These are phyloP conservation scores for Ameiurus melas DNA, from an alignment of 2,113 vertebrate species.

Conservation along the genomic window DNA sequence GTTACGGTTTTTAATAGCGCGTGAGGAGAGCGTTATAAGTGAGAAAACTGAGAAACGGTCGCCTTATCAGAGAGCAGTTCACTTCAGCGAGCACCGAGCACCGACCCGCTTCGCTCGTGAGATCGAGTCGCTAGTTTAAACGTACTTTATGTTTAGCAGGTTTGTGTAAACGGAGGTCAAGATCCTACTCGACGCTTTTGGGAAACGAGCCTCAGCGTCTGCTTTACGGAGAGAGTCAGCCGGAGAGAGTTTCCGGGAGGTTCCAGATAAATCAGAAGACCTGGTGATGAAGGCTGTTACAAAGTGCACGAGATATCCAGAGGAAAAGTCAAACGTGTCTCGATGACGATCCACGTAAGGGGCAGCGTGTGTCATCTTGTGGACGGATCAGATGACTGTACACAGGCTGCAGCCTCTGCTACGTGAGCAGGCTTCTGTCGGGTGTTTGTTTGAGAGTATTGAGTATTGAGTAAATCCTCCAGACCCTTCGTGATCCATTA, in stretches of 20 bases:
- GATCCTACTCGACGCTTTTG: background rate
- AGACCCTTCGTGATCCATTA: conserved; percentile 44
- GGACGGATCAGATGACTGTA: background rate
- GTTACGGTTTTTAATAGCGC: background rate
- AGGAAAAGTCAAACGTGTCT: background rate
- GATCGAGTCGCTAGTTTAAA: background rate
- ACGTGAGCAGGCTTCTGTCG: background rate
- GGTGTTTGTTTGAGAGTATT: background rate
- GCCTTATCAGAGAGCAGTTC: background rate
- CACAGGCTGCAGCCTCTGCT: background rate
- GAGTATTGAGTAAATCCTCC: conserved; percentile 25
- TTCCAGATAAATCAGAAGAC: background rate
- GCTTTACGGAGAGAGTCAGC: background rate
- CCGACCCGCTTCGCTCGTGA: background rate
- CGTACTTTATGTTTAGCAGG: background rate
- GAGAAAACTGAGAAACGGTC: background rate
- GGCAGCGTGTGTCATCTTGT: background rate
- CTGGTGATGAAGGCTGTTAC: background rate
- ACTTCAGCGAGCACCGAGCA: background rate
- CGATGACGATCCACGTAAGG: background rate
- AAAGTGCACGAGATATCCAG: background rate
- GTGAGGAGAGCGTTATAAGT: background rate
- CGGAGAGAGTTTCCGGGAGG: too few relatives aligned
- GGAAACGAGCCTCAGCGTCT: background rate
- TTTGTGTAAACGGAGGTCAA: background rate